Conservation (phyloP, 92 coral and sea anemone species). For the Porites cylindrica region DNA sequence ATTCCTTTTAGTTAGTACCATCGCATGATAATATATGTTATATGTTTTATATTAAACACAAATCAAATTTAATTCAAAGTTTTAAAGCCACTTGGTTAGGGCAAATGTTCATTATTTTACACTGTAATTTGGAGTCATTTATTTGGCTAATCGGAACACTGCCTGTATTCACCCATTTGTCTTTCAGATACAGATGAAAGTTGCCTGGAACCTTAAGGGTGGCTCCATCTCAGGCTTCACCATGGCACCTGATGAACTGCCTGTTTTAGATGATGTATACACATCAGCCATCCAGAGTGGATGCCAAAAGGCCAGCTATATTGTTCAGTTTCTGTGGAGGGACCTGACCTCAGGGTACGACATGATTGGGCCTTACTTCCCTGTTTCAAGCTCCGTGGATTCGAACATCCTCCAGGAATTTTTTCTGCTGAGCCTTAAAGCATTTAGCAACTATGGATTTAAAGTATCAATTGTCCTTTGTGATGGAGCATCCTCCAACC, state of each 20-base stretch:
- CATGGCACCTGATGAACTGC: slow-evolving; percentile 33
- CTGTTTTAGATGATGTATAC: slow-evolving; percentile 53
- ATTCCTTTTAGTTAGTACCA: no score
- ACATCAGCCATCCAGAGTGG: neutral
- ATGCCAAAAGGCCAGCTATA: slow-evolving; percentile 31
- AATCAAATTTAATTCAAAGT: no score
- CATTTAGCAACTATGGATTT: slow-evolving; percentile 19
- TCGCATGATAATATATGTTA: no score
- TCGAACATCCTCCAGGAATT: slow-evolving; percentile 19
- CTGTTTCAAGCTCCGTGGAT: slow-evolving; percentile 1
- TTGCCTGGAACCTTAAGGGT: slow-evolving; percentile 56
- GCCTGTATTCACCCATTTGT: no score
- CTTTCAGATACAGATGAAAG: slow-evolving; percentile 57
- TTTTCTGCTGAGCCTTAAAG: slow-evolving; percentile 25
- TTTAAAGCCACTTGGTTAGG: no score
- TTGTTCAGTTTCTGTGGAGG: slow-evolving; percentile 42
- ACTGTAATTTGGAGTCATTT: no score
- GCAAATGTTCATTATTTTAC: no score
- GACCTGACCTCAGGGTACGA: slow-evolving; percentile 29
- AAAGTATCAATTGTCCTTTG: slow-evolving; percentile 14
- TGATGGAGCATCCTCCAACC: slow-evolving; percentile 29
- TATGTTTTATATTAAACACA: no score
- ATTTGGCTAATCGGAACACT: no score
- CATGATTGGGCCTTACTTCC: neutral
- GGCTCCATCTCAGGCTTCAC: slow-evolving; percentile 44